Evolutionary conservation across 2,888 invertebrate genomes (phyloP).

Genomic region (Pandemis corylana): DNA sequence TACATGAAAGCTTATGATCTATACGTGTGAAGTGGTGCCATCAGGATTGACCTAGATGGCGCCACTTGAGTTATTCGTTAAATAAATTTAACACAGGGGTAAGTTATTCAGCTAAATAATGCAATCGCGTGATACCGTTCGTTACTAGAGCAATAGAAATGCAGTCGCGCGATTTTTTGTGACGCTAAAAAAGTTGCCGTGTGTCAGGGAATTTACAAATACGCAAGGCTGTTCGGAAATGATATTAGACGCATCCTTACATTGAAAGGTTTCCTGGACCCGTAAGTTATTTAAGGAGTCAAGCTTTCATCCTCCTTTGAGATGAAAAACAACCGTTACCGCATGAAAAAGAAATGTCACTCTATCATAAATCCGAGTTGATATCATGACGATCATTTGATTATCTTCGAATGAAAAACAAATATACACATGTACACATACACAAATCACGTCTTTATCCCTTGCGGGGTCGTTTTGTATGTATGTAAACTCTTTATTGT

Average conservation of each 20-base stretch:
- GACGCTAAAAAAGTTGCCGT: not conserved
- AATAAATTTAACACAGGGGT: too few relatives aligned
- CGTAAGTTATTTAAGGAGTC: constrained; percentile 20
- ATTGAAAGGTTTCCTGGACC: constrained; percentile 24
- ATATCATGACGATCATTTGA: not conserved
- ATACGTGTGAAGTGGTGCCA: too few relatives aligned
- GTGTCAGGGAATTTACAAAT: not conserved
- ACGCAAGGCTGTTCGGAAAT: constrained; percentile 22
- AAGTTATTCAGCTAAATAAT: too few relatives aligned
- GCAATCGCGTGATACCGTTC: too few relatives aligned
- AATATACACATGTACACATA: too few relatives aligned
- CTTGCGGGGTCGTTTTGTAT: too few relatives aligned
- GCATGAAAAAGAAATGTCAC: not conserved
- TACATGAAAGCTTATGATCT: too few relatives aligned
- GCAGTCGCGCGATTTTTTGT: not conserved
- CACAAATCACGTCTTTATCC: too few relatives aligned
- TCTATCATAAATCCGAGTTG: not conserved
- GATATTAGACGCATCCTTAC: constrained; percentile 27
- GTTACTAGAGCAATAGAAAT: not conserved
- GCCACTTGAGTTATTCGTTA: too few relatives aligned
- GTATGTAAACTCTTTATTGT: too few relatives aligned
- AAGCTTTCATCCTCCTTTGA: not conserved
- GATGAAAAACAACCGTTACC: not conserved
- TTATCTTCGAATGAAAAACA: too few relatives aligned
- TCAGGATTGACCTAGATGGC: too few relatives aligned